Percentiles rank a stretch among this genome's conserved stretches.
phyloP scores from a whole-genome alignment of 1,140 invertebrate species.

The Cherax destructor region DNA sequence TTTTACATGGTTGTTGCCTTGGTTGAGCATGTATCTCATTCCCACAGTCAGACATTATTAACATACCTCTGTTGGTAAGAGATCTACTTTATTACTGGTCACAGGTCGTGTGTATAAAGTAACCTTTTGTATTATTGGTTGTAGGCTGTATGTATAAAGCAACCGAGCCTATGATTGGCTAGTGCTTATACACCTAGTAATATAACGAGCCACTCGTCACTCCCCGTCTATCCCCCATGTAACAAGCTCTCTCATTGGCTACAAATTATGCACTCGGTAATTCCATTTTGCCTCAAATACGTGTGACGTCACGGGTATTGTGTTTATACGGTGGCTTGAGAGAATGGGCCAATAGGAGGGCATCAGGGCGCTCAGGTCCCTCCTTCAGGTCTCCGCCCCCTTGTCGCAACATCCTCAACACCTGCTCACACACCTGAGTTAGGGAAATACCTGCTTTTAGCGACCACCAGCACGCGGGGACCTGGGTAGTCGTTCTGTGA shows the following conservation, averaged over 20 bases:
- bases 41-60: no score
- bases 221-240: neutral
- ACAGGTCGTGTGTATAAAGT: neutral
- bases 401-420: neutral
- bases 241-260: constrained; percentile 24
- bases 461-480: neutral
- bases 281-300: neutral
- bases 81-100: neutral
- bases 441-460: constrained; percentile 4
- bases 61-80: no score
- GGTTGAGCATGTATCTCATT: no score
- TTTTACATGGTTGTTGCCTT: no score
- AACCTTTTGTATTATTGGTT: neutral
- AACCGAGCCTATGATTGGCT: no score
- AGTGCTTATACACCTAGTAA: neutral
- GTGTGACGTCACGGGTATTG: neutral
- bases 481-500: neutral
- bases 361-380: neutral
- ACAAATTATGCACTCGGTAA: constrained; percentile 6
- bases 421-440: neutral
- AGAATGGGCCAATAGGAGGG: neutral
- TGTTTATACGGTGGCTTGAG: neutral
- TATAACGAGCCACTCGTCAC: neutral
- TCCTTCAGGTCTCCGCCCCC: neutral
- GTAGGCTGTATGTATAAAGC: neutral